These are phyloP conservation scores for Parazoanthus swiftii DNA, from an alignment of 92 coral and sea anemone species.

Conservation along the genomic window DNA sequence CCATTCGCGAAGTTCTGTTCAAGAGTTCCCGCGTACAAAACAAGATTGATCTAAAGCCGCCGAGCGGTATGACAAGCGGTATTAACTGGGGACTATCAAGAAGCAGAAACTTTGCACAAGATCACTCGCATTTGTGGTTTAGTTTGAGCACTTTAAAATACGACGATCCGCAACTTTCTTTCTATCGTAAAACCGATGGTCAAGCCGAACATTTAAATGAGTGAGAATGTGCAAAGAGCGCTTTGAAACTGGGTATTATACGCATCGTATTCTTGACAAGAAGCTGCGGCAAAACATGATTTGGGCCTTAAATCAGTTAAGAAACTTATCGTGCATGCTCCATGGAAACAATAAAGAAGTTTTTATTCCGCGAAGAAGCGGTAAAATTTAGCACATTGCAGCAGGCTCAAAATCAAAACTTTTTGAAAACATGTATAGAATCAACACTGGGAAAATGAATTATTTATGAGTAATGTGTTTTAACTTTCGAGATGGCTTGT, in stretches of 20 bases:
- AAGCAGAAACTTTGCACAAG: conserved; percentile 1
- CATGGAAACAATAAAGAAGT: neutral
- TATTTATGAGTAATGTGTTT: neutral
- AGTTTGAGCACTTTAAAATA: conserved; percentile 26
- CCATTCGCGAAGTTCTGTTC: conserved; percentile 37
- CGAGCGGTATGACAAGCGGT: neutral
- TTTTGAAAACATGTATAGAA: neutral
- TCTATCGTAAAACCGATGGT: conserved; percentile 17
- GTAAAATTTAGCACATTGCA: neutral
- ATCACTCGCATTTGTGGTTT: conserved; percentile 16
- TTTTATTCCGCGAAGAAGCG: neutral
- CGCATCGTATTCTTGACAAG: too few relatives aligned
- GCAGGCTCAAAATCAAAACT: neutral
- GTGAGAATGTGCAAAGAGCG: neutral
- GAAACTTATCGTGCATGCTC: neutral
- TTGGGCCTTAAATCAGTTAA: neutral
- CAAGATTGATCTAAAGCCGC: neutral
- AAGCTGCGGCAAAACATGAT: neutral
- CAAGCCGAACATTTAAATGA: neutral
- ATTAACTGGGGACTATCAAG: conserved; percentile 22
- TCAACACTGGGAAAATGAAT: neutral
- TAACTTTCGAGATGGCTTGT: neutral
- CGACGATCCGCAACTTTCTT: conserved; percentile 27
- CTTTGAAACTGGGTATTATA: too few relatives aligned
- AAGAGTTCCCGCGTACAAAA: conserved; percentile 9